Evolutionary conservation across 1,140 invertebrate species (phyloP).

Genomic region (Drosophila tropicalis): DNA sequence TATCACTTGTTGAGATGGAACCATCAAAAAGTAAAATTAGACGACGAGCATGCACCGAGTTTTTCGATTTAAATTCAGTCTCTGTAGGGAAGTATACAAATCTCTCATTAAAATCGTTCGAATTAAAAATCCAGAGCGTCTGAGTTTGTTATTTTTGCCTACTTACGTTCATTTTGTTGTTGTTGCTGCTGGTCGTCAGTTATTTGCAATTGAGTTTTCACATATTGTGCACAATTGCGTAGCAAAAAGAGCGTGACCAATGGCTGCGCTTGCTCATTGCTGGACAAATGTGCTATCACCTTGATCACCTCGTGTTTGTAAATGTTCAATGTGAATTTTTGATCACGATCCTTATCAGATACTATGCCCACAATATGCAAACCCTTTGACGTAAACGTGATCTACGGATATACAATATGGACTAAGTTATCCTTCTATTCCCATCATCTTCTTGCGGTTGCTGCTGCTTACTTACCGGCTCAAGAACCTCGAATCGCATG

Average conservation of each 20-base stretch:
- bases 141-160: too few relatives aligned
- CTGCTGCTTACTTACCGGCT: slow-evolving; percentile 84
- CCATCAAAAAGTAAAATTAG: slow-evolving; percentile 91
- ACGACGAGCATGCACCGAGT: slow-evolving; percentile 78
- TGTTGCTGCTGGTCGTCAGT: slow-evolving; percentile 68
- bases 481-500: slow-evolving; percentile 88
- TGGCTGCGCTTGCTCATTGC: slow-evolving; percentile 87
- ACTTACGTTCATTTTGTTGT: slow-evolving; percentile 52
- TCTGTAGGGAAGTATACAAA: slow-evolving; percentile 77
- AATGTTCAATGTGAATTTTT: slow-evolving; percentile 84
- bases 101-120: neutral
- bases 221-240: slow-evolving; percentile 86
- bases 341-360: slow-evolving; percentile 83
- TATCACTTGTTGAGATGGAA: slow-evolving; percentile 86
- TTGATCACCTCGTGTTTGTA: slow-evolving; percentile 88
- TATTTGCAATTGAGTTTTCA: slow-evolving; percentile 89
- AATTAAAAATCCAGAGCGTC: too few relatives aligned
- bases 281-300: slow-evolving; percentile 89
- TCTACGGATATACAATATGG: slow-evolving; percentile 62
- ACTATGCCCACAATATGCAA: slow-evolving; percentile 87
- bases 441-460: neutral
- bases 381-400: slow-evolving; percentile 87
- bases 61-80: slow-evolving; percentile 84
- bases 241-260: slow-evolving; percentile 91
- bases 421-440: neutral